A percentile compares a stretch with the other conserved stretches of the same genome.
Conservation (phyloP, 2,797 vertebrate species). For the Ceryle rudis region DNA sequence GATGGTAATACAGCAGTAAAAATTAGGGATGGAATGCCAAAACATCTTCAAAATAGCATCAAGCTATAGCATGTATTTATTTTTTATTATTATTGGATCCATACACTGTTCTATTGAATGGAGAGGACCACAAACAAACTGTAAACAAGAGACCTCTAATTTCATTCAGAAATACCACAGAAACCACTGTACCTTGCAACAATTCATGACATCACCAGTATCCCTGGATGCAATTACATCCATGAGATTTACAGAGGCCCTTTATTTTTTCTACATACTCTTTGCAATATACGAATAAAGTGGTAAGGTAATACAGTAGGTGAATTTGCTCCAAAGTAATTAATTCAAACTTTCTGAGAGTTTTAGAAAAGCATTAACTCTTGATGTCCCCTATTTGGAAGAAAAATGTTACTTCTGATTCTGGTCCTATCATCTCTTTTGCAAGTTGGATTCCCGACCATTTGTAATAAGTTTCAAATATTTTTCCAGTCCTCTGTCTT, state of each 20-base stretch:
- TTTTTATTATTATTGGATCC: not conserved
- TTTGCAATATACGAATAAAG: not conserved
- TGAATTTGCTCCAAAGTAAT: not conserved
- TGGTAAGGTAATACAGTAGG: not conserved
- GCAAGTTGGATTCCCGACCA: not conserved
- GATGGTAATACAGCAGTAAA: not conserved
- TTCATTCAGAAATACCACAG: constrained; percentile 44
- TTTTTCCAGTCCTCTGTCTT: not conserved
- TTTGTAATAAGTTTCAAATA: not conserved
- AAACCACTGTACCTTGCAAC: constrained; percentile 2
- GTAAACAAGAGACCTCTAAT: not conserved
- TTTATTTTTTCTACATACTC: not conserved
- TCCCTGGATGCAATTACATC: not conserved
- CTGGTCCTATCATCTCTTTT: not conserved
- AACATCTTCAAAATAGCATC: not conserved
- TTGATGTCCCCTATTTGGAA: not conserved
- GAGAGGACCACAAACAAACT: not conserved
- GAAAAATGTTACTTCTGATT: not conserved
- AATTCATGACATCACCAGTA: not conserved
- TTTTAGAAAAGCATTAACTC: not conserved
- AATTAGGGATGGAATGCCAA: not conserved
- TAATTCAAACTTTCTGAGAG: not conserved
- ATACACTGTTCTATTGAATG: not conserved
- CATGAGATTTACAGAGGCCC: not conserved
- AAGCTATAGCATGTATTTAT: not conserved